phyloP scores from a whole-genome alignment of 2,113 vertebrate species.

The Sigmodon hispidus region DNA sequence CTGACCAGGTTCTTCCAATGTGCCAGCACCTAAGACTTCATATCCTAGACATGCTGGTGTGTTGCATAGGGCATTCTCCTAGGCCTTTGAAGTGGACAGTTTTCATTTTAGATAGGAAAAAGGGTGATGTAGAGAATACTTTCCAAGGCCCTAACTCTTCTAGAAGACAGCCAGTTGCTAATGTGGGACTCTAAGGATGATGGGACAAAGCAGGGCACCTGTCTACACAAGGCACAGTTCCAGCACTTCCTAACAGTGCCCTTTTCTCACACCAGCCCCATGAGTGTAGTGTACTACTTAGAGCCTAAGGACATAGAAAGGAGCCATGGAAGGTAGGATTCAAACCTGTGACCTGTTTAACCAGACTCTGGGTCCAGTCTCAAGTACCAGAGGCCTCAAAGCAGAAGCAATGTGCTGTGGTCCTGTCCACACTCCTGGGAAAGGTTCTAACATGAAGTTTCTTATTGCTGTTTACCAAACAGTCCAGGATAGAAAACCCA shows the following conservation, averaged over 20 bases:
- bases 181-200: neutral
- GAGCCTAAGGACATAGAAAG: neutral
- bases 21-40: fast-evolving
- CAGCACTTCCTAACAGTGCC: too few species aligned
- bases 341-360: too few species aligned
- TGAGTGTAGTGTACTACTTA: neutral
- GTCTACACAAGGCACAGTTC: fast-evolving
- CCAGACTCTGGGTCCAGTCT: neutral
- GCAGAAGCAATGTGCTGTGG: neutral
- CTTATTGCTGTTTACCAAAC: neutral
- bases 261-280: neutral
- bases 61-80: fast-evolving
- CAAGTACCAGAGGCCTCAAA: neutral
- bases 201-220: fast-evolving
- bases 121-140: neutral
- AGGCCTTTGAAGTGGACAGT: neutral
- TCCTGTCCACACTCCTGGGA: neutral
- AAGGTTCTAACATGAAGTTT: neutral
- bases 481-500: neutral
- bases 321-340: neutral
- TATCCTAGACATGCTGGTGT: neutral
- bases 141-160: neutral
- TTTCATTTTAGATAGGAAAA: neutral
- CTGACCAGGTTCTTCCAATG: fast-evolving
- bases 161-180: neutral